phyloP scores from a whole-genome alignment of 2,797 vertebrate species.

The Melanotaenia parkinsoni region DNA sequence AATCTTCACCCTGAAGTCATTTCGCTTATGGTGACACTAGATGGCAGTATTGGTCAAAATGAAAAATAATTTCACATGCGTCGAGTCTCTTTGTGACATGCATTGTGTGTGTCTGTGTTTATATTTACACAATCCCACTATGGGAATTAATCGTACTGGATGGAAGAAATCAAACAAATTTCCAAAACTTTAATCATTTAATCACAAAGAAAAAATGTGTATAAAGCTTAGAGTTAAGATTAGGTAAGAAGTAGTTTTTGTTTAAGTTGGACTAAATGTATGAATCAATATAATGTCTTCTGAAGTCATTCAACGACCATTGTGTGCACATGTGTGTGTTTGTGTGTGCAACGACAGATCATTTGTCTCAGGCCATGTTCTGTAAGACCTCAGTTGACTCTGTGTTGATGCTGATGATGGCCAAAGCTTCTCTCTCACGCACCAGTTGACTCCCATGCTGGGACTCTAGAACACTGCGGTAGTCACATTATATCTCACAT shows the following conservation, averaged over 20 bases:
- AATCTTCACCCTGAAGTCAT: not conserved
- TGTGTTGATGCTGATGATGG: slow-evolving; percentile 51
- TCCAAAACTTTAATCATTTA: not conserved
- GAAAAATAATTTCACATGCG: not conserved
- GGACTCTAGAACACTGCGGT: slow-evolving; percentile 1
- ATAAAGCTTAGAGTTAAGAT: not conserved
- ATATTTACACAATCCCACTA: not conserved
- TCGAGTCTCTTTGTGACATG: not conserved
- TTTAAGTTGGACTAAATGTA: not conserved
- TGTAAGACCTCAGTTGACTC: slow-evolving; percentile 53
- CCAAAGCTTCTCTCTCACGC: slow-evolving; percentile 21
- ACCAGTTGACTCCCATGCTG: slow-evolving; percentile 10
- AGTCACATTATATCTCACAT: slow-evolving; percentile 20
- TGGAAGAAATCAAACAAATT: no score
- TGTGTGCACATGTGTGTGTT: not conserved
- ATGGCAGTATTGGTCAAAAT: slow-evolving; percentile 59
- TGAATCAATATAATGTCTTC: not conserved
- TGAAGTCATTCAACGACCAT: not conserved
- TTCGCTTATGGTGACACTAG: slow-evolving; percentile 60
- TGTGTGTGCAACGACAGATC: not conserved
- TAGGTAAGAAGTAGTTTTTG: not conserved
- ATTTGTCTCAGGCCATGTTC: slow-evolving; percentile 29
- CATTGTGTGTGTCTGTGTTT: not conserved
- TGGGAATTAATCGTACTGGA: not conserved
- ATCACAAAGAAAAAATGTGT: not conserved